Evolutionary conservation across 2,888 invertebrate species (phyloP).

Genomic region (Gymnocheta viridis): DNA sequence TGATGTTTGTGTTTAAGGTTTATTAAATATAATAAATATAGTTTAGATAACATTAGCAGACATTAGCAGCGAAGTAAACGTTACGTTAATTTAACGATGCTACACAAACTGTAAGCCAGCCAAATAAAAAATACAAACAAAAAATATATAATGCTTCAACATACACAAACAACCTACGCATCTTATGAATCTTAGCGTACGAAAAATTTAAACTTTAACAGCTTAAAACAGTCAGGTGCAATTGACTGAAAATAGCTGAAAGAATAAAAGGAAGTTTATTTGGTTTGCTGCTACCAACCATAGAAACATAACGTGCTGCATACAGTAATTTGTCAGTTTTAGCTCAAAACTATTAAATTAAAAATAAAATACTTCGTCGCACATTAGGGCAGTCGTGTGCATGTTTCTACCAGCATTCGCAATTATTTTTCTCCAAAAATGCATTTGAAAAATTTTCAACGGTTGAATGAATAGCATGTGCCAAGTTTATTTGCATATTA

Average conservation of each 20-base stretch:
- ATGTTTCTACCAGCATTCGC: constrained; percentile 21
- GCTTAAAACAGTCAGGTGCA: constrained; percentile 41
- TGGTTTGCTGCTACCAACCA: constrained; percentile 34
- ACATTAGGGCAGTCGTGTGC: constrained; percentile 62
- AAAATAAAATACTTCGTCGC: constrained; percentile 25
- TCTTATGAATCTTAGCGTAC: constrained; percentile 4
- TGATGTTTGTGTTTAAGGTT: constrained; percentile 21
- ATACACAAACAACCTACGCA: constrained; percentile 47
- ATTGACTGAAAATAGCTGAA: constrained; percentile 11
- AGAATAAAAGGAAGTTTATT: constrained; percentile 57
- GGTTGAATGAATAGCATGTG: constrained; percentile 56
- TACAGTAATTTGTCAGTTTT: constrained; percentile 60
- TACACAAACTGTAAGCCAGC: constrained; percentile 8
- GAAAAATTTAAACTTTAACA: background rate
- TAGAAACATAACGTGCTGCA: constrained; percentile 2
- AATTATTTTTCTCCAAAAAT: constrained; percentile 1
- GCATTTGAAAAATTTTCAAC: constrained; percentile 20
- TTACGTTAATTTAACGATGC: constrained; percentile 44
- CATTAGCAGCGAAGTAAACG: constrained; percentile 36
- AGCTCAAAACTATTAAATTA: constrained; percentile 38
- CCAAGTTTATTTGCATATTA: constrained; percentile 66
- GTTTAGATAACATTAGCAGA: constrained; percentile 59
- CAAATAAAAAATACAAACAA: background rate
- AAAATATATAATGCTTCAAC: background rate
- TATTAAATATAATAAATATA: constrained; percentile 60